These are phyloP conservation scores for Apodemus sylvaticus DNA, from an alignment of 2,113 vertebrate genomes.

Conservation along the genomic window DNA sequence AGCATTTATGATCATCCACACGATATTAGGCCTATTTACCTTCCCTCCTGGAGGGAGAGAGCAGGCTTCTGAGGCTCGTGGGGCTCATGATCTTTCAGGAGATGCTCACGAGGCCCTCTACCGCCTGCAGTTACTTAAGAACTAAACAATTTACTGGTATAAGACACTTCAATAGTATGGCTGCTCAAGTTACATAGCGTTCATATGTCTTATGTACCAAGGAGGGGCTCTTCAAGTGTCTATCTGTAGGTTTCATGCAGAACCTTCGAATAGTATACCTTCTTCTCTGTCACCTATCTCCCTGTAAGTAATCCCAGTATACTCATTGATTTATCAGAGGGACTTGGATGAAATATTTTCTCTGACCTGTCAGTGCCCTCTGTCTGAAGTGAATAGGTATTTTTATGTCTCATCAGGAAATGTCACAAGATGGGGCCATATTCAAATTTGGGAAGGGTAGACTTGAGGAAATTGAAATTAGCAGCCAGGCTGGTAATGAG, in stretches of 20 bases:
- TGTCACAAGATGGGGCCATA: not conserved
- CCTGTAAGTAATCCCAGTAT: not conserved
- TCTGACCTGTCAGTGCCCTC: not conserved
- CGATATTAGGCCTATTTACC: not conserved
- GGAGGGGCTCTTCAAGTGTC: not conserved
- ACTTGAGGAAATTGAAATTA: not conserved
- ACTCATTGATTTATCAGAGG: not conserved
- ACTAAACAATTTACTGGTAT: not conserved
- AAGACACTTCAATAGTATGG: not conserved
- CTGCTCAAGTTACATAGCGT: too few species aligned
- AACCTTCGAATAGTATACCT: not conserved
- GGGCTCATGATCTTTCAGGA: not conserved
- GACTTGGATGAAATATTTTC: not conserved
- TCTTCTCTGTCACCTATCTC: not conserved
- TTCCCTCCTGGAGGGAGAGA: not conserved
- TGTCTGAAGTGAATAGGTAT: not conserved
- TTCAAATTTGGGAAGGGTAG: not conserved
- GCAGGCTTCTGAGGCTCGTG: not conserved
- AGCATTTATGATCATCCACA: too few species aligned
- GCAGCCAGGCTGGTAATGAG: too few species aligned
- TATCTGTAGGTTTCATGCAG: not conserved
- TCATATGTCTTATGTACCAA: not conserved
- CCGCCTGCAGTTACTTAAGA: too few species aligned
- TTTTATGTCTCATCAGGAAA: not conserved
- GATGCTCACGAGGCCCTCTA: not conserved